These are phyloP conservation scores for Noctua comes DNA, from an alignment of 2,888 invertebrate species.

Conservation along the genomic window DNA sequence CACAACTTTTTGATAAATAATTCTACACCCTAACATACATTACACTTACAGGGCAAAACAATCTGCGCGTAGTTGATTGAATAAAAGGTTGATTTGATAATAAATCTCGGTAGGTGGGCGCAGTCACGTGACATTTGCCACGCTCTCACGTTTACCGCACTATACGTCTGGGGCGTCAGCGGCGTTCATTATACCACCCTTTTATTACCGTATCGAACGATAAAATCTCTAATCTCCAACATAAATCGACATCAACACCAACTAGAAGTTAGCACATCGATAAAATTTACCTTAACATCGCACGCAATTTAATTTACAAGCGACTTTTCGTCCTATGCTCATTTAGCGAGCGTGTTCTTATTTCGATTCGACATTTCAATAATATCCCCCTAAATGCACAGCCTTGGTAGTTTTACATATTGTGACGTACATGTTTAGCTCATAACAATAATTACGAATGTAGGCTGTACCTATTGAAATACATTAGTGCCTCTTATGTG, in stretches of 20 bases:
- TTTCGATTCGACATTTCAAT: slow-evolving; percentile 35
- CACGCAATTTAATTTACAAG: slow-evolving; percentile 17
- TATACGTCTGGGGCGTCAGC: slow-evolving; percentile 38
- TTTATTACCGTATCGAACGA: slow-evolving; percentile 58
- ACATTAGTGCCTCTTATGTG: slow-evolving; percentile 63
- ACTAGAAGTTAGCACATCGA: slow-evolving; percentile 39
- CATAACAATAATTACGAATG: slow-evolving; percentile 38
- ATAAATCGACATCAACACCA: slow-evolving; percentile 42
- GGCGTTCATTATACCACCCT: slow-evolving; percentile 46
- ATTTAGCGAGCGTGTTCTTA: slow-evolving; percentile 13
- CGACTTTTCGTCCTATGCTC: slow-evolving; percentile 21
- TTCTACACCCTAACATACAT: background rate
- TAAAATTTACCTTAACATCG: slow-evolving; percentile 17
- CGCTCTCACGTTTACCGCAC: slow-evolving; percentile 52
- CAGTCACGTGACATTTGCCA: slow-evolving; percentile 63
- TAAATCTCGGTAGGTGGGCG: slow-evolving; percentile 43
- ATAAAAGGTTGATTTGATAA: slow-evolving; percentile 40
- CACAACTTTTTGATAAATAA: background rate
- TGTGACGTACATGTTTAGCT: slow-evolving; percentile 40
- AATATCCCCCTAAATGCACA: slow-evolving; percentile 35
- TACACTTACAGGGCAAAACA: slow-evolving; percentile 3
- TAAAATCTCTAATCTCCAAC: slow-evolving; percentile 40
- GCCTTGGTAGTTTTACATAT: slow-evolving; percentile 39
- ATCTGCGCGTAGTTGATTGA: slow-evolving; percentile 26
- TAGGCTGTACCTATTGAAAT: slow-evolving; percentile 58